Evolutionary conservation across 1,140 invertebrate genomes (phyloP), one percentile per base, ranked within the genome.

Genomic region (Drosophila sp.): DNA sequence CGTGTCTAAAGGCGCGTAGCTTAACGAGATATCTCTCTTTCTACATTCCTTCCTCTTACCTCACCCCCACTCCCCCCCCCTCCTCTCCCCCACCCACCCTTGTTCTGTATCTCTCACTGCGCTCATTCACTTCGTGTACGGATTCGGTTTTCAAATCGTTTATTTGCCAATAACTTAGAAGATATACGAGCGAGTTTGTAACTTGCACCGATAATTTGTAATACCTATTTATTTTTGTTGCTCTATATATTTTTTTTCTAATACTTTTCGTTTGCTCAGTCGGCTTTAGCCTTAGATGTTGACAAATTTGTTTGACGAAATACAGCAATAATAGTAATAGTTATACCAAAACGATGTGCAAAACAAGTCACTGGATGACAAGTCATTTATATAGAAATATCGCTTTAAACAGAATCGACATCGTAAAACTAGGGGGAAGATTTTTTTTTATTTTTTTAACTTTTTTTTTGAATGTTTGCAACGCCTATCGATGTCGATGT

Each of bases 1-100:
- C 72, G 66, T 73, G 57, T 73, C 70, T 56, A 56, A 73, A 72
- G 63, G 63, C 70, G 63, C 70, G 46, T 67, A 73, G 72, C 57
- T 70, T 62, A 72, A 29, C 32, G 34, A 59, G 11, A 48, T 29
- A 45, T 65, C 21, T 65, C 13, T 41, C 32, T 64, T 16, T 46
- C 9, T n/a, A n/a, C n/a, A n/a, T n/a, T 4, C 4, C 21, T 21
- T 2, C 21, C 21, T 21, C 25, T 45, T 16, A 18, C 36, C 36
- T 58, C 11, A 29, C 29, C 51, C 32, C 14, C 53, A 16, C 6
- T 18, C 25, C 25, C 5, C 25, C 2, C 11, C 25, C 51, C 40
- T n/a, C n/a, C 16, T 32, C 53, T 65, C 21, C 56, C 13, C 27
- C 36, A 36, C 36, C 13, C 36, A 13, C 11, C n/a, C 27, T 59